Evolutionary conservation across 2,113 vertebrate species (phyloP), one percentile per base, ranked within the genome.

Genomic region (Cranoglanis bouderius): DNA sequence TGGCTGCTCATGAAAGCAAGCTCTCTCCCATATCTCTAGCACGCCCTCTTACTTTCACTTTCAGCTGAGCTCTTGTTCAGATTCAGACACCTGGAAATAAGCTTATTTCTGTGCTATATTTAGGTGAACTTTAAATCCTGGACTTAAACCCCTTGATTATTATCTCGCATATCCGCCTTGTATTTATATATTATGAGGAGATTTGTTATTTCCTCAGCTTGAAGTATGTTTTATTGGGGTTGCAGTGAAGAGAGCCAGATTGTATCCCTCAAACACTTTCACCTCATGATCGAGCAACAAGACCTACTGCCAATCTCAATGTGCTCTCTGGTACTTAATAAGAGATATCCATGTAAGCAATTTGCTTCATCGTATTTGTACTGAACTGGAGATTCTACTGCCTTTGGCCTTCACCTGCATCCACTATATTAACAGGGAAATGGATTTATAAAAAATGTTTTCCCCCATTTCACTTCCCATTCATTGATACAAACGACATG

Each of bases 1-100:
- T 82, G 53, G 77, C 53, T 82, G 70, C 29, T 82, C 88, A 77
- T 82, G 65, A 89, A 82, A 57, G 82, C 51, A 81, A 81, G 3
- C 59, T 6, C 53, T 53, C 40, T 53, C 13, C 29, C 51, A 61
- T 35, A 75, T 72, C 49, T 87, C 80, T 80, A n/a, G 4, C 77
- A 61, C 35, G 49, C 43, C 32, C n/a, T 63, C 61, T 61, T 49
- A 63, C 53, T 38, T 59, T 53, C 26, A 55, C 87, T 26, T 72
- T 35, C 84, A 53, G 49, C 26, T 18, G 13, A 78, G 26, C 29
- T 32, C 77, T 81, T 32, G 49, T 61, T 57, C 35, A 26, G 40
- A 26, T 21, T 26, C 55, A 38, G 35, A 82, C 53, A 61, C 55
- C 53, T 59, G 32, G 14, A 40, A 1, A 12, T 82, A 32, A 46